Evolutionary conservation across 2,888 invertebrate genomes (phyloP).

Genomic region (Torymus texanus): DNA sequence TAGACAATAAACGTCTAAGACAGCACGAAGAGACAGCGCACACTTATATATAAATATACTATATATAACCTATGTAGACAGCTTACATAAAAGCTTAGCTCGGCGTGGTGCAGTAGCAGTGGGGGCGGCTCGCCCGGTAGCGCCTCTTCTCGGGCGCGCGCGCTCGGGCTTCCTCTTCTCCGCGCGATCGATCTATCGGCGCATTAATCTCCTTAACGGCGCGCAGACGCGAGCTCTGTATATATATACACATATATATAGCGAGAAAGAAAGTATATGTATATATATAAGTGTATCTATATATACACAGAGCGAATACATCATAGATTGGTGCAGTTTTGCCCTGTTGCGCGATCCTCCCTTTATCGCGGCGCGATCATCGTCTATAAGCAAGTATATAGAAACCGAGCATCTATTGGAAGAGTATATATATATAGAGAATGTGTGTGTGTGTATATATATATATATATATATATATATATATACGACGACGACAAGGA

Average conservation of each 20-base stretch:
- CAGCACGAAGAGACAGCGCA: background rate
- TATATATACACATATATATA: background rate
- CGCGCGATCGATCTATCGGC: slow-evolving; percentile 57
- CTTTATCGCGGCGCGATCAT: slow-evolving; percentile 60
- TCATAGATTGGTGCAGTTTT: slow-evolving; percentile 25
- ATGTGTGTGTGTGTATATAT: too few species aligned
- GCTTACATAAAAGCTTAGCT: slow-evolving; percentile 36
- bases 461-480: too few species aligned
- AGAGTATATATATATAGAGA: too few species aligned
- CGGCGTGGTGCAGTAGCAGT: background rate
- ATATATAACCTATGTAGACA: background rate
- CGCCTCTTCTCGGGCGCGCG: slow-evolving; percentile 27
- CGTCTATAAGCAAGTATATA: slow-evolving; percentile 29
- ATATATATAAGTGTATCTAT: background rate
- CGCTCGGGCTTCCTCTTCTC: slow-evolving; percentile 41
- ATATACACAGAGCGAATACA: background rate
- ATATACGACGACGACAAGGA: slow-evolving; percentile 55
- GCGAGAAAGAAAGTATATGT: background rate
- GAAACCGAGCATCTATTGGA: slow-evolving; percentile 20
- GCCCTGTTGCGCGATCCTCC: slow-evolving; percentile 61
- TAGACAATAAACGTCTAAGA: too few species aligned
- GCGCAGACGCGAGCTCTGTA: background rate
- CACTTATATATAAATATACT: background rate
- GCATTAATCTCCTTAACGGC: slow-evolving; percentile 56
- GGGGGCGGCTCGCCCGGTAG: slow-evolving; percentile 28